phyloP scores from a whole-genome alignment of 2,888 invertebrate species.

The Helobdella robusta region DNA sequence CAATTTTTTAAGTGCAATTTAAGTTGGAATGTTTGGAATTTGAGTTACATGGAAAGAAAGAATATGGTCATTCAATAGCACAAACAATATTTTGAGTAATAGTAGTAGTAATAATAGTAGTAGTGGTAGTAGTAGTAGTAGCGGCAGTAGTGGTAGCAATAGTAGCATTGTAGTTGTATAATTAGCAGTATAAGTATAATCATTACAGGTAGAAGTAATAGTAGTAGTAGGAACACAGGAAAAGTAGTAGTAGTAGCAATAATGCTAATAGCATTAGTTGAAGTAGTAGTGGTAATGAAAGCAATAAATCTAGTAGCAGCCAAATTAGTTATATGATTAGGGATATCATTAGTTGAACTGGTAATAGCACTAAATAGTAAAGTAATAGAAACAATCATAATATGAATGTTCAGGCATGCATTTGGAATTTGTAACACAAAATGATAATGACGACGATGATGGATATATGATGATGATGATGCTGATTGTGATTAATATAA shows the following conservation, averaged over 20 bases:
- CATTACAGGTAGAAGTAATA: not conserved
- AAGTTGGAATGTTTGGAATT: no score
- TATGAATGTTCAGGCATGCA: not conserved
- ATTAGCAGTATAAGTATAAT: not conserved
- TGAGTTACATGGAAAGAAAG: no score
- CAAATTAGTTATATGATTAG: not conserved
- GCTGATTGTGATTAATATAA: not conserved
- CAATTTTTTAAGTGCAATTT: no score
- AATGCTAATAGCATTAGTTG: not conserved
- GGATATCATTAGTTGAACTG: not conserved
- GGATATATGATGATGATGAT: no score
- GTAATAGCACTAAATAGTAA: not conserved
- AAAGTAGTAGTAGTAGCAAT: not conserved
- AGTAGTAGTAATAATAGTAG: slow-evolving; percentile 3
- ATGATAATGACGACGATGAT: not conserved
- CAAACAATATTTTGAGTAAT: not conserved
- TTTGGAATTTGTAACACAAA: not conserved
- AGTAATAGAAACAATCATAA: not conserved
- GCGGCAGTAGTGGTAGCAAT: not conserved
- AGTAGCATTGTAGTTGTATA: not conserved
- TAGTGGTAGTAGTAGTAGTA: slow-evolving; percentile 3
- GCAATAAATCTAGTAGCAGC: not conserved
- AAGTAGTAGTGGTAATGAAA: not conserved
- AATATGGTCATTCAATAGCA: no score
- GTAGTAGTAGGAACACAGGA: not conserved